A percentile compares a stretch with the other conserved stretches of the same genome.
Conservation (phyloP, 1,140 invertebrate genomes). For the Trichomalopsis sarcophagae region DNA sequence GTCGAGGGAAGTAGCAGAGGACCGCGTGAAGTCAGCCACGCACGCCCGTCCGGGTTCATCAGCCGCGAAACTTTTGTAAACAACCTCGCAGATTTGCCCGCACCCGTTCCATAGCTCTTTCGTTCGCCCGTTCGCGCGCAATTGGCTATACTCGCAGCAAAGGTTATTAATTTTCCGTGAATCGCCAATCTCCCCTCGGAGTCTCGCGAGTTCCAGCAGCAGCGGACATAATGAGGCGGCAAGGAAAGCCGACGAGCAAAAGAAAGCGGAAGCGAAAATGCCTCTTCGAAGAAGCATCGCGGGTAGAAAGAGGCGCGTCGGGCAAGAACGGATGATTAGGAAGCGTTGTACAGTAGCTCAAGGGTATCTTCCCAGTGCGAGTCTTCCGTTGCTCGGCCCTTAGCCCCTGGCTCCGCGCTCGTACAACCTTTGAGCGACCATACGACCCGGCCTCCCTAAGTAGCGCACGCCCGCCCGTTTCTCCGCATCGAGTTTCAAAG, state of each 20-base stretch:
- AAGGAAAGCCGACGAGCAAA: neutral
- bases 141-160: too few species aligned
- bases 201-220: neutral
- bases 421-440: too few species aligned
- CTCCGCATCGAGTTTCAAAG: neutral
- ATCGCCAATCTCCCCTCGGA: too few species aligned
- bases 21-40: neutral
- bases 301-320: neutral
- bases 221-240: neutral
- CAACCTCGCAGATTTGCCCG: neutral
- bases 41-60: neutral
- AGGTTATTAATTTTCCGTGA: too few species aligned
- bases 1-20: slow-evolving; percentile 2
- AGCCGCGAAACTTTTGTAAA: neutral
- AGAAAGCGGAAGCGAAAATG: neutral
- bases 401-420: neutral
- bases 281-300: neutral
- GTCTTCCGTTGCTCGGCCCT: neutral
- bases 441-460: neutral
- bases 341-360: neutral
- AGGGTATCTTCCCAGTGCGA: neutral
- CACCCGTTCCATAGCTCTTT: too few species aligned
- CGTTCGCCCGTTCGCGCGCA: neutral
- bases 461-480: neutral
- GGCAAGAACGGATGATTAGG: neutral